phyloP scores from a whole-genome alignment of 2,888 invertebrate genomes.

The Tricholauxania praeusta region DNA sequence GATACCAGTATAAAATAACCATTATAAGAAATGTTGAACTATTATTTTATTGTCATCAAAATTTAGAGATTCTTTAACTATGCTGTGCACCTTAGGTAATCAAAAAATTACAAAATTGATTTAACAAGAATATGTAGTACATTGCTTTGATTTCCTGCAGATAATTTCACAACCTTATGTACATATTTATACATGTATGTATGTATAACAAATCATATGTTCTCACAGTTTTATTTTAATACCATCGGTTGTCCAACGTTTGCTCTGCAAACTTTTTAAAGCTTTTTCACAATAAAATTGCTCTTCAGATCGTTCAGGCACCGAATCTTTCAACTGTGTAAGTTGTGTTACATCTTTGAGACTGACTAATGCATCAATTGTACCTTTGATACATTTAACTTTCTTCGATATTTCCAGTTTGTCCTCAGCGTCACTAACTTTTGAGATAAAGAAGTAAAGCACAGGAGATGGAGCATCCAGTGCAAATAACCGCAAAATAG shows the following conservation, averaged over 20 bases:
- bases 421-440: conserved; percentile 60
- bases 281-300: conserved; percentile 81
- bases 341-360: conserved; percentile 64
- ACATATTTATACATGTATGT: background rate
- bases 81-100: no score
- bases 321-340: conserved; percentile 56
- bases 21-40: background rate
- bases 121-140: conserved; percentile 13
- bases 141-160: background rate
- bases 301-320: conserved; percentile 72
- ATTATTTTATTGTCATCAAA: no score
- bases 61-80: no score
- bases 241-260: conserved; percentile 65
- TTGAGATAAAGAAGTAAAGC: conserved; percentile 63
- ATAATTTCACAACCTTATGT: background rate
- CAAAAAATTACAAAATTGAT: background rate
- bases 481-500: conserved; percentile 60
- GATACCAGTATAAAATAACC: background rate
- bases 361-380: conserved; percentile 63
- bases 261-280: conserved; percentile 68
- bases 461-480: conserved; percentile 63
- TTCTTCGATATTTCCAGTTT: conserved; percentile 60
- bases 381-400: conserved; percentile 63
- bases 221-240: conserved; percentile 61
- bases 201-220: background rate